A percentile compares a stretch with the other conserved stretches of the same genome.
Evolutionary conservation across 2,113 vertebrate species (phyloP).

Genomic region (Gymnarchus niloticus): DNA sequence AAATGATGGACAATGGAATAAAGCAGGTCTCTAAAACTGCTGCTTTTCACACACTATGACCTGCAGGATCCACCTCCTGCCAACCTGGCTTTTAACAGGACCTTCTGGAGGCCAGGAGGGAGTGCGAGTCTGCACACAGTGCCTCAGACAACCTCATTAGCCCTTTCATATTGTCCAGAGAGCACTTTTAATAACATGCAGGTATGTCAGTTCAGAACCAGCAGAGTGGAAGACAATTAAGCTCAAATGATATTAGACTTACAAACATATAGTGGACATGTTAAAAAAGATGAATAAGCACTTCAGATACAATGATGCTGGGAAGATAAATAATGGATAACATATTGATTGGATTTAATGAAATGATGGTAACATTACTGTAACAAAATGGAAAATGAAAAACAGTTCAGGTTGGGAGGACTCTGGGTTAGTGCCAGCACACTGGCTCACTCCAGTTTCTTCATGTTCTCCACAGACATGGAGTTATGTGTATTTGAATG

Average conservation of each 20-base stretch:
- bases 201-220: background rate
- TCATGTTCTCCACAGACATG: too few species aligned
- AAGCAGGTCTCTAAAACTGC: background rate
- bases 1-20: background rate
- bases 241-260: background rate
- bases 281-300: background rate
- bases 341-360: background rate
- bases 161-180: background rate
- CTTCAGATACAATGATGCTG: background rate
- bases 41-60: background rate
- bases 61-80: background rate
- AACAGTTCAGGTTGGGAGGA: background rate
- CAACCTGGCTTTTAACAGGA: background rate
- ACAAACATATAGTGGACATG: background rate
- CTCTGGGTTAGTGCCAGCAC: too few species aligned
- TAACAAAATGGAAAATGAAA: conserved; percentile 1
- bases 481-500: too few species aligned
- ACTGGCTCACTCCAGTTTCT: too few species aligned
- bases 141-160: background rate
- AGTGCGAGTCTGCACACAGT: background rate
- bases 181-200: background rate
- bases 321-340: background rate
- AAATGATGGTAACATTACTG: background rate
- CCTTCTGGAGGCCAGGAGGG: background rate
- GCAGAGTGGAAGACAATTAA: background rate